Evolutionary conservation across 2,797 vertebrate genomes (phyloP).

Genomic region (Muscicapa comitata): DNA sequence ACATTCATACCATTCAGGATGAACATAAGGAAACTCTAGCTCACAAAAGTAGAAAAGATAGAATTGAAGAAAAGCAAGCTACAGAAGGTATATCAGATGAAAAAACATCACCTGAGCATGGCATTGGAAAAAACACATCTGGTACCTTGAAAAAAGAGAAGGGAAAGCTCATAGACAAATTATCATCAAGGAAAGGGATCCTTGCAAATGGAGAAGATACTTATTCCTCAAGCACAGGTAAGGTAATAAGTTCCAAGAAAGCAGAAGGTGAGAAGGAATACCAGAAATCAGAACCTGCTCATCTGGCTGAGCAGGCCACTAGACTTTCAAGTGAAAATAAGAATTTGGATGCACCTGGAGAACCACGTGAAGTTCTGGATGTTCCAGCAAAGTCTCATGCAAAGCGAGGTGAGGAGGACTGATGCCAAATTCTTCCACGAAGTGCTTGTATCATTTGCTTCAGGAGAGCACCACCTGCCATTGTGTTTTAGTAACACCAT

Average conservation of each 20-base stretch:
- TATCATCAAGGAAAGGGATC: slow-evolving; percentile 15
- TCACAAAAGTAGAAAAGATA: background rate
- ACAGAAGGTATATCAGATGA: background rate
- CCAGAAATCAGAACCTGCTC: slow-evolving; percentile 79
- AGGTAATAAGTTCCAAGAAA: slow-evolving; percentile 73
- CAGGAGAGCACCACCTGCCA: slow-evolving; percentile 51
- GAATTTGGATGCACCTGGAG: slow-evolving; percentile 68
- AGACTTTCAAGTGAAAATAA: slow-evolving; percentile 74
- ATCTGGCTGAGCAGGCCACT: slow-evolving; percentile 65
- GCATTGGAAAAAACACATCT: background rate
- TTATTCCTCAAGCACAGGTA: slow-evolving; percentile 27
- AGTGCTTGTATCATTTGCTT: slow-evolving; percentile 54
- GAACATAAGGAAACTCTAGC: background rate
- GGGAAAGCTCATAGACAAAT: slow-evolving; percentile 69
- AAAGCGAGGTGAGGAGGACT: slow-evolving; percentile 87
- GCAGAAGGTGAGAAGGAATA: slow-evolving; percentile 72
- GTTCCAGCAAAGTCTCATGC: slow-evolving; percentile 80
- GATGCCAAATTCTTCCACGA: slow-evolving; percentile 66
- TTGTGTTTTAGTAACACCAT: slow-evolving; percentile 49
- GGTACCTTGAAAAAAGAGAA: slow-evolving; percentile 70
- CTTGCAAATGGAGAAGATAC: slow-evolving; percentile 50
- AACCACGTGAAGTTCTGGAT: slow-evolving; percentile 76
- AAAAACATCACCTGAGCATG: background rate
- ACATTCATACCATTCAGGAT: background rate
- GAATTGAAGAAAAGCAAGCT: slow-evolving; percentile 10